Conservation (phyloP, 2,113 vertebrate species). For the Raja brachyura region DNA sequence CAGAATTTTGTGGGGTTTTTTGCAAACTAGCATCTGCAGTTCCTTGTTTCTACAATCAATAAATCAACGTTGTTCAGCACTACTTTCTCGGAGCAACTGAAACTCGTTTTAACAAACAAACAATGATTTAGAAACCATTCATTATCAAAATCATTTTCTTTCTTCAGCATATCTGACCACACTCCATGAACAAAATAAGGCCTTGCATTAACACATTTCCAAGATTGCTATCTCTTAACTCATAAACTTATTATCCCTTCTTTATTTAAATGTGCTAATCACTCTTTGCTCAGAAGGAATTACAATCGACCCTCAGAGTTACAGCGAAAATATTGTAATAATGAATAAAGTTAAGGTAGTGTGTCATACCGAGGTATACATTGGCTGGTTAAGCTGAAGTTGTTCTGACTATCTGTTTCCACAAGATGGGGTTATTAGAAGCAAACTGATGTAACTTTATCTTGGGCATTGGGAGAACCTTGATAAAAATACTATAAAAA, state of each 20-base stretch:
- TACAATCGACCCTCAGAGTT: neutral
- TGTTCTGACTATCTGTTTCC: conserved; percentile 29
- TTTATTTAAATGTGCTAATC: neutral
- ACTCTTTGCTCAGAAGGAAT: neutral
- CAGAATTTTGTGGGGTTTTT: too few relatives aligned
- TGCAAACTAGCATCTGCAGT: too few relatives aligned
- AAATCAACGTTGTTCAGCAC: neutral
- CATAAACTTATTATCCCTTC: neutral
- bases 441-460: neutral
- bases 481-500: neutral
- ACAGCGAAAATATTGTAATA: neutral
- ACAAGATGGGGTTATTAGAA: conserved; percentile 36
- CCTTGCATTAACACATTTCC: neutral
- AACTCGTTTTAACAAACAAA: neutral
- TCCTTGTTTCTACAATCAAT: too few relatives aligned
- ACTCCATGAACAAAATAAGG: neutral
- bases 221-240: neutral
- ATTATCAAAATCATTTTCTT: neutral
- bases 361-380: neutral
- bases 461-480: neutral
- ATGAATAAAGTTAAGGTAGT: neutral
- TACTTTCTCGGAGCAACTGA: neutral
- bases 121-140: neutral
- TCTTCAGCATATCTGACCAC: neutral
- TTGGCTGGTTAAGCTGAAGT: neutral